Conservation (phyloP, 1,140 invertebrate genomes). For the Zaprionus ghesquierei region DNA sequence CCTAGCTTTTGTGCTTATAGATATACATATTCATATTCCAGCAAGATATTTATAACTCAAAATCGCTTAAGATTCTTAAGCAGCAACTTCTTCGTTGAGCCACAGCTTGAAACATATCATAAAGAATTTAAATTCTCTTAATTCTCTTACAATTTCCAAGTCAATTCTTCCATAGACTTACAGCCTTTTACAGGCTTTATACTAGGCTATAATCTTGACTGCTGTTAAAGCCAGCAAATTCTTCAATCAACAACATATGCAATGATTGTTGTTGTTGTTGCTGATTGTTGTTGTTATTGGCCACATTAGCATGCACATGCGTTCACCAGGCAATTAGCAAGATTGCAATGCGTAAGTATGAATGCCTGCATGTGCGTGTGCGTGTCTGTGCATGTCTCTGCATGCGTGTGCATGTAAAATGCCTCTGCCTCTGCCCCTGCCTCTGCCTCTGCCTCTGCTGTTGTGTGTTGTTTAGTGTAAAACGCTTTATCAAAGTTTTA, state of each 20-base stretch:
- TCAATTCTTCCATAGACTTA: not conserved
- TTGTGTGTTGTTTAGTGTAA: constrained; percentile 47
- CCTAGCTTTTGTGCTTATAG: no score
- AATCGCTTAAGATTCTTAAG: no score
- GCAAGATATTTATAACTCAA: no score
- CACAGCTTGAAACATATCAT: no score
- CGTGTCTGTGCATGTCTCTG: constrained; percentile 14
- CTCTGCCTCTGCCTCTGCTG: not conserved
- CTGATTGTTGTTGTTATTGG: constrained; percentile 3
- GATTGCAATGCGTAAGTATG: constrained; percentile 65
- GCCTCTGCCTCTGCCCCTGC: no score
- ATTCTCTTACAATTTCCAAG: not conserved
- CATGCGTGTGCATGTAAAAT: not conserved
- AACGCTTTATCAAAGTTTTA: constrained; percentile 80
- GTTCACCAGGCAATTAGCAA: constrained; percentile 76
- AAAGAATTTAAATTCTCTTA: no score
- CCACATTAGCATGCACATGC: constrained; percentile 62
- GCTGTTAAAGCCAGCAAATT: not conserved
- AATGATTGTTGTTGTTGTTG: not conserved
- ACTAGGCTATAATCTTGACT: not conserved
- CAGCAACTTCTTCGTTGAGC: no score
- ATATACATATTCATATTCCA: no score
- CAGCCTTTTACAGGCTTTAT: not conserved
- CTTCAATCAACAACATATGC: constrained; percentile 15
- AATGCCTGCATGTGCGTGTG: not conserved